Evolutionary conservation across 2,888 invertebrate genomes (phyloP).

Genomic region (Apodemia zela): DNA sequence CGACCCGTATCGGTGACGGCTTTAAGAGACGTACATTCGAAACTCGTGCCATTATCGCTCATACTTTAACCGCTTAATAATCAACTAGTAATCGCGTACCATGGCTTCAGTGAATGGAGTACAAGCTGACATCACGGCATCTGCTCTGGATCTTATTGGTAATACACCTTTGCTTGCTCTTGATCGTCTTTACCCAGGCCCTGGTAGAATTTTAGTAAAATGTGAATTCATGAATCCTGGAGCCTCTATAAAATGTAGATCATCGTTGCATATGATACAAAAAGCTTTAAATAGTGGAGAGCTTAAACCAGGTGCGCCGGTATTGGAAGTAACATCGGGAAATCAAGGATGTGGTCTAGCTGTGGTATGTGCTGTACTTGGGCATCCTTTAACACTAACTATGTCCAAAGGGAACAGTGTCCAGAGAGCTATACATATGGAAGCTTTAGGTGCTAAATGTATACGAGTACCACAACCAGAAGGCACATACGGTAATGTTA

Average conservation of each 20-base stretch:
- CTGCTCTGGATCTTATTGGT: constrained; percentile 68
- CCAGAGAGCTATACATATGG: constrained; percentile 70
- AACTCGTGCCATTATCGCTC: constrained; percentile 24
- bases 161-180: constrained; percentile 70
- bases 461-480: constrained; percentile 66
- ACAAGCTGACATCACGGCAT: constrained; percentile 59
- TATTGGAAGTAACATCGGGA: constrained; percentile 67
- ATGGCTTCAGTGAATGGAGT: constrained; percentile 42
- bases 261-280: constrained; percentile 61
- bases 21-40: constrained; percentile 25
- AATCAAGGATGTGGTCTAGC: constrained; percentile 72
- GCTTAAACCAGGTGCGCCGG: constrained; percentile 54
- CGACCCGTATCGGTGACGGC: constrained; percentile 20
- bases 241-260: constrained; percentile 68
- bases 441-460: constrained; percentile 68
- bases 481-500: constrained; percentile 68
- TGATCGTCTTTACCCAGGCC: constrained; percentile 62
- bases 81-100: constrained; percentile 24
- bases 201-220: constrained; percentile 67
- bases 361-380: constrained; percentile 65
- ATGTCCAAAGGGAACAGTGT: constrained; percentile 71
- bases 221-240: constrained; percentile 75
- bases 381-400: constrained; percentile 62
- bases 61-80: constrained; percentile 21
- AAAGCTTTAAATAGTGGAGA: constrained; percentile 51